Conservation (phyloP, 1,140 invertebrate genomes). For the Drosophila funebris region DNA sequence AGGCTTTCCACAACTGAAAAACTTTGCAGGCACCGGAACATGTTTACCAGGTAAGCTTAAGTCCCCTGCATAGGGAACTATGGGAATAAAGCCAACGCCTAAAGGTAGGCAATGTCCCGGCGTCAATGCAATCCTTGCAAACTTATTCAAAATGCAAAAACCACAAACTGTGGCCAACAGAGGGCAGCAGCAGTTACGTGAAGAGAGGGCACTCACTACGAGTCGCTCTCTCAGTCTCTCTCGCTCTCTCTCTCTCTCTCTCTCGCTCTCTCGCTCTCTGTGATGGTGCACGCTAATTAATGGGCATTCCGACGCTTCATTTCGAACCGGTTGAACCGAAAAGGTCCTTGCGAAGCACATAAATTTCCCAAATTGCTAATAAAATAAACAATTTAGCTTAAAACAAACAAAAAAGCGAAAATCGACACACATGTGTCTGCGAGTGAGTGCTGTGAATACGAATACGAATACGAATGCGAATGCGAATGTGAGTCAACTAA, state of each 20-base stretch:
- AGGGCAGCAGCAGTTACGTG: constrained; percentile 38
- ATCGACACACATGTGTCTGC: constrained; percentile 29
- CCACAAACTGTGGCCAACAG: constrained; percentile 39
- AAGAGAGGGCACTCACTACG: neutral
- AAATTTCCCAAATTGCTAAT: constrained; percentile 82
- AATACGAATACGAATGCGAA: neutral
- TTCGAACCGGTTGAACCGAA: constrained; percentile 31
- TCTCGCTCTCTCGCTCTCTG: neutral
- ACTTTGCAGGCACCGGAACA: constrained; percentile 84
- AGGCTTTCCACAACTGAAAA: constrained; percentile 85
- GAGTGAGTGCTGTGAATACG: neutral
- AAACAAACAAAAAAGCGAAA: constrained; percentile 32
- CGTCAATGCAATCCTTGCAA: constrained; percentile 20
- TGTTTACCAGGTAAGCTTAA: constrained; percentile 85
- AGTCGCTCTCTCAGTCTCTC: neutral
- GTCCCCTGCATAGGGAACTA: neutral
- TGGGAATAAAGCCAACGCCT: constrained; percentile 37
- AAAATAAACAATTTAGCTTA: constrained; percentile 82
- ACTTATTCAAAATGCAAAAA: constrained; percentile 8
- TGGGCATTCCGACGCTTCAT: constrained; percentile 74
- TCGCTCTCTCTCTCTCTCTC: neutral
- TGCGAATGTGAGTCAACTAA: constrained; percentile 61
- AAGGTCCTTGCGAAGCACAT: constrained; percentile 41
- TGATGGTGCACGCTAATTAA: constrained; percentile 61
- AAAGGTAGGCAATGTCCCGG: constrained; percentile 62